phyloP scores from a whole-genome alignment of 2,113 vertebrate genomes.

The Scortum barcoo region DNA sequence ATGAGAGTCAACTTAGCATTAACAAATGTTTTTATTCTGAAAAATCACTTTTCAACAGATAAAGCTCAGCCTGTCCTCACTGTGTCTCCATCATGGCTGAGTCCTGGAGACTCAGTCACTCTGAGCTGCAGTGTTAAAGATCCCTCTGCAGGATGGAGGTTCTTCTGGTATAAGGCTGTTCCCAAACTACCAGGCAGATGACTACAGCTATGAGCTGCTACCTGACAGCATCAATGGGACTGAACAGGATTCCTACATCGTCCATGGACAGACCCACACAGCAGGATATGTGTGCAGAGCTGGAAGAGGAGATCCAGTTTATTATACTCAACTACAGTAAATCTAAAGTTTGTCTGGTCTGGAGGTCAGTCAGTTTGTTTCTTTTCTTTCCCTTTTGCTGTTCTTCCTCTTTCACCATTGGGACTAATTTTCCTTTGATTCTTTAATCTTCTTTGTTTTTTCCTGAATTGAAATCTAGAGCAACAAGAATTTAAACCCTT shows the following conservation, averaged over 20 bases:
- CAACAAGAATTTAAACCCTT: too few relatives aligned
- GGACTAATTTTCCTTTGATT: too few relatives aligned
- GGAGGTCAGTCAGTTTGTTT: slow-evolving; percentile 33
- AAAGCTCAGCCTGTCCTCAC: slow-evolving; percentile 20
- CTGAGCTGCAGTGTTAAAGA: slow-evolving; percentile 51
- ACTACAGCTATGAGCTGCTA: slow-evolving; percentile 24
- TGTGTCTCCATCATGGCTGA: slow-evolving; percentile 49
- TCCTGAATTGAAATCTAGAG: too few relatives aligned
- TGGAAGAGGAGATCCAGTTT: slow-evolving; percentile 35
- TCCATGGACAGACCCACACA: too few relatives aligned
- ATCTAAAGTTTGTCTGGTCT: too few relatives aligned
- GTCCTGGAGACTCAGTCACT: slow-evolving; percentile 61
- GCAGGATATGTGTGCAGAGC: too few relatives aligned
- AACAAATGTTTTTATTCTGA: too few relatives aligned
- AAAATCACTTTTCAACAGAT: slow-evolving; percentile 6
- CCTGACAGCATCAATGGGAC: slow-evolving; percentile 1
- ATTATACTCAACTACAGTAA: too few relatives aligned
- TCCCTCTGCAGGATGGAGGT: slow-evolving; percentile 40
- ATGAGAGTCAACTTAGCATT: too few relatives aligned
- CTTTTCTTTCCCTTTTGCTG: too few relatives aligned
- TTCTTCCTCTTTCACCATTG: too few relatives aligned
- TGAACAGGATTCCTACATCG: not conserved
- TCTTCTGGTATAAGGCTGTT: slow-evolving; percentile 50
- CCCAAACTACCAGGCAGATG: not conserved
- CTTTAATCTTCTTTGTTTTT: too few relatives aligned